Conservation (phyloP, 2,888 invertebrate species). For the Empis stercorea region DNA sequence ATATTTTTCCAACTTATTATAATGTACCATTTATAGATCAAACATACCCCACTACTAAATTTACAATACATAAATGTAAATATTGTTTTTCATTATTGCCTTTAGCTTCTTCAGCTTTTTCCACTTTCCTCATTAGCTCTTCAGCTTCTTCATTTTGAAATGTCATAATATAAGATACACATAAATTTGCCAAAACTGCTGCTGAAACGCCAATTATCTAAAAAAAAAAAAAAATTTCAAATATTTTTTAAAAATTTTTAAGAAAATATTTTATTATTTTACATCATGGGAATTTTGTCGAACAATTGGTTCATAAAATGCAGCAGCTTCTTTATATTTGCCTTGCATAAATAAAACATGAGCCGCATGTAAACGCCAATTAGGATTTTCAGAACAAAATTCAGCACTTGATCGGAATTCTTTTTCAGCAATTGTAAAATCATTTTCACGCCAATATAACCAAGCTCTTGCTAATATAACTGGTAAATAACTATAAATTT, state of each 20-base stretch:
- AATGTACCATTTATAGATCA: background rate
- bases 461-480: slow-evolving; percentile 99
- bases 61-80: slow-evolving; percentile 96
- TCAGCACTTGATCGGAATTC: slow-evolving; percentile 95
- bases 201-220: slow-evolving; percentile 88
- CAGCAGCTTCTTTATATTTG: slow-evolving; percentile 95
- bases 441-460: slow-evolving; percentile 95
- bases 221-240: slow-evolving; percentile 15
- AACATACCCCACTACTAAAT: slow-evolving; percentile 83
- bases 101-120: slow-evolving; percentile 91
- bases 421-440: slow-evolving; percentile 91
- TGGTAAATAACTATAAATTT: slow-evolving; percentile 65
- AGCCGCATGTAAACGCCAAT: slow-evolving; percentile 95
- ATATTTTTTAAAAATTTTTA: too few species aligned
- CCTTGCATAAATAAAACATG: slow-evolving; percentile 99
- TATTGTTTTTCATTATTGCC: slow-evolving; percentile 77
- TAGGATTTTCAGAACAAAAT: slow-evolving; percentile 94
- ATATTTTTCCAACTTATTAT: too few species aligned
- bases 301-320: slow-evolving; percentile 96
- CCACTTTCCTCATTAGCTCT: slow-evolving; percentile 95
- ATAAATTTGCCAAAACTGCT: slow-evolving; percentile 95
- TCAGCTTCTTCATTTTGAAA: slow-evolving; percentile 98
- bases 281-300: slow-evolving; percentile 85
- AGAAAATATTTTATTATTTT: too few species aligned
- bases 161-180: slow-evolving; percentile 98